Evolutionary conservation across 2,113 vertebrate species (phyloP), one percentile per base, ranked within the genome.

Genomic region (Triplophysa rosa): DNA sequence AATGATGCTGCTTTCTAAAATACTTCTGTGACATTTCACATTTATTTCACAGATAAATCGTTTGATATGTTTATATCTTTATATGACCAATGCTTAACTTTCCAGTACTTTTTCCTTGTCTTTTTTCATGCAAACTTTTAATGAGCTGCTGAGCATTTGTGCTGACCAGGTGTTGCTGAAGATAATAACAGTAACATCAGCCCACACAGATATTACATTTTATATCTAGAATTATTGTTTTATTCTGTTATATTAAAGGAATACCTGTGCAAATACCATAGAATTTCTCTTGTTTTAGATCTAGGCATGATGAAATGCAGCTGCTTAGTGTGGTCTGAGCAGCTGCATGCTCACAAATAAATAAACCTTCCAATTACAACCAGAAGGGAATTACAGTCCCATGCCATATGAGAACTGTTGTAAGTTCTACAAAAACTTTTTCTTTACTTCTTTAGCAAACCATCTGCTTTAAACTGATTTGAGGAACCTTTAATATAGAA

Each of bases 121-220:
- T 29, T 29, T 29, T 29, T 29, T 29, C 4, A 4, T 11, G 40
- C 21, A 62, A 65, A 65, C 24, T 54, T 65, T 65, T 52, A 76
- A 33, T 52, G 45, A 76, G 59, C 19, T 11, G 33, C 24, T 16
- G 7, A 52, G 59, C 17, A 52, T 76, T 63, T 33, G 59, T 63
- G 11, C 42, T 64, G 61, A 64, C 40, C 45, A 64, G 73, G 73
- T 63, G 61, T 62, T 45, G 23, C 37, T 74, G 8, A 62, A 61
- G 17, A 65, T 64, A 65, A 52, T 65, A 17, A 65, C 29, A 65
- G 16, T 17, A 47, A 24, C 56, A 63, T 61, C 40, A 26, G 13
- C 37, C 58, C 37, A 74, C 37, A 59, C 58, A 47, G 37, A 42
- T 45, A 45, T 62, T 21, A 10, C 59, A 24, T 13, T 62, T 9